Conservation (phyloP, 2,888 invertebrate species). For the Tanaodytes sp. region DNA sequence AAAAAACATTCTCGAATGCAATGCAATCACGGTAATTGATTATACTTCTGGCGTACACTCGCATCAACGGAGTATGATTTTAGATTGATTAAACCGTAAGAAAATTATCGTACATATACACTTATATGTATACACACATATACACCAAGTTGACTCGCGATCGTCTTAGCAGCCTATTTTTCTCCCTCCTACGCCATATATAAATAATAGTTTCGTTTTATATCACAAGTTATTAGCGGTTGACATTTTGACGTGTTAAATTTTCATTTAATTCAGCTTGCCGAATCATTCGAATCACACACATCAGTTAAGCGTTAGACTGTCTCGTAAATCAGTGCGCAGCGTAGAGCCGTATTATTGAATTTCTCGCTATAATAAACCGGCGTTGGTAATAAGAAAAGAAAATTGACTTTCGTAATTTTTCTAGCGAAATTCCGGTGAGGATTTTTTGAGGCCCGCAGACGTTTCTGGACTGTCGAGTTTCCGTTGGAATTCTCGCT, state of each 20-base stretch:
- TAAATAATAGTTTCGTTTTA: slow-evolving; percentile 24
- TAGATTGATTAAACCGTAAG: too few relatives aligned
- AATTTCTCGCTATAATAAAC: slow-evolving; percentile 32
- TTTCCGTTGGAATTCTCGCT: slow-evolving; percentile 19
- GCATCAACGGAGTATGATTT: too few relatives aligned
- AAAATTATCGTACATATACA: too few relatives aligned
- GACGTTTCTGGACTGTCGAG: slow-evolving; percentile 18
- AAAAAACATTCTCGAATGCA: too few relatives aligned
- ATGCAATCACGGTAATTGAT: too few relatives aligned
- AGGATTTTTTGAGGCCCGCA: slow-evolving; percentile 20
- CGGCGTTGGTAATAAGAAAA: slow-evolving; percentile 23
- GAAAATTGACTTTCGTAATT: slow-evolving; percentile 24
- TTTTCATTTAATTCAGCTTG: slow-evolving; percentile 29
- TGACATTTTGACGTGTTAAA: slow-evolving; percentile 21
- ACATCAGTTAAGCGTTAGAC: slow-evolving; percentile 26
- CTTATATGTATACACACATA: too few relatives aligned
- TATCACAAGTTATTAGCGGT: slow-evolving; percentile 8
- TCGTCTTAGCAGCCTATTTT: too few relatives aligned
- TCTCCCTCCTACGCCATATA: slow-evolving; percentile 1
- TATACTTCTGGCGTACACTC: too few relatives aligned
- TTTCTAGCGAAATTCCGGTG: slow-evolving; percentile 24
- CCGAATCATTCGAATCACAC: slow-evolving; percentile 29
- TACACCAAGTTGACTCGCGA: too few relatives aligned
- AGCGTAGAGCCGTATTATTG: slow-evolving; percentile 18
- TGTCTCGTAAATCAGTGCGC: slow-evolving; percentile 26